Base-by-base conservation (phyloP, 2,113 vertebrate genomes). In the Columbina picui region DNA sequence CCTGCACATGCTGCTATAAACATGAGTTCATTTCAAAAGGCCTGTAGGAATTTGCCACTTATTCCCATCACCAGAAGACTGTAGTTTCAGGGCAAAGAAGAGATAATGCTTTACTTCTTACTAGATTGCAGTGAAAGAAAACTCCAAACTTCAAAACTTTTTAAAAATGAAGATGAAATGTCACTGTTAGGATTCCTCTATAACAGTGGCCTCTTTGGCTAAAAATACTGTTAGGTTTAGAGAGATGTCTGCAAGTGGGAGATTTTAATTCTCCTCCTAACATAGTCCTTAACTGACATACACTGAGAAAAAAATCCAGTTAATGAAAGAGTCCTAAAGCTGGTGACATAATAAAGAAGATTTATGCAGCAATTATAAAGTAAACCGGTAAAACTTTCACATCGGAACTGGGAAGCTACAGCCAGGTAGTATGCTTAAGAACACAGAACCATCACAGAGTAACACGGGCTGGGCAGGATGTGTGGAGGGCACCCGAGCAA, bases 221-320 rank as follows among this genome's bases (percentile, higher is more conserved):
- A 79, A 94, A 93, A 81, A 47, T 38, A 80, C 45, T 76, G 8
- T 12, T 17, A 30, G 30, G 30, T 76, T 68, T 36, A 77, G 36
- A 67, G 53, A 73, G 29, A 89, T 6, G 1, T 67, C 38, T 53
- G 4, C 10, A 45, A 47, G 23, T 8, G 14, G n/a, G 19, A 70
- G 57, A 34, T 53, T 71, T 80, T 38, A 63, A 41, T 93, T 70
- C 34, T 50, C 56, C 50, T 93, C 83, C 69, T 95, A 87, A 80
- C 68, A 30, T 3, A 36, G 30, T 25, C 77, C 73, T 63, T 90
- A 89, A 71, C 2, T 78, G 82, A 95, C n/a, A 67, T 12, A 77
- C 21, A 27, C 25, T 11, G 22, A 15, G 76, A 57, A 82, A 94
- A 78, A 87, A 89, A 89, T 45, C 32, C 60, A 89, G 76, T 60